Conservation (phyloP, 2,113 vertebrate genomes). For the Anser cygnoides region DNA sequence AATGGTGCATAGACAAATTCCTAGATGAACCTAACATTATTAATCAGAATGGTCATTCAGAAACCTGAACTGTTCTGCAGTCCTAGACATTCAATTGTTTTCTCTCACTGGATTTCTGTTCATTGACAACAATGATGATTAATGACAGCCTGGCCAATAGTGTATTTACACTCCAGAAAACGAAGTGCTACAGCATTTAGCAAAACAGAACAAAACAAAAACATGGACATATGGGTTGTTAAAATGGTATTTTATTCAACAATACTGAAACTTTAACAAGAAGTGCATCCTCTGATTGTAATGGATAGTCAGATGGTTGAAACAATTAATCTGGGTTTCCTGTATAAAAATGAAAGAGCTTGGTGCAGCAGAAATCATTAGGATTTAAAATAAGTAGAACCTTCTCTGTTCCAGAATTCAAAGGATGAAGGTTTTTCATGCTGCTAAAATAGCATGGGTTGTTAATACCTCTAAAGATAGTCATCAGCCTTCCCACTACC, state of each 20-base stretch:
- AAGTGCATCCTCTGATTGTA: slow-evolving; percentile 52
- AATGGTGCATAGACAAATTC: neutral
- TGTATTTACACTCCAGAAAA: slow-evolving; percentile 29
- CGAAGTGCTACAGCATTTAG: slow-evolving; percentile 13
- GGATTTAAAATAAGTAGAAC: slow-evolving; percentile 42
- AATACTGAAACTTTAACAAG: slow-evolving; percentile 35
- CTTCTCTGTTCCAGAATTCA: slow-evolving; percentile 58
- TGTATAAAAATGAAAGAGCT: slow-evolving; percentile 44
- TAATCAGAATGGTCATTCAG: slow-evolving; percentile 14
- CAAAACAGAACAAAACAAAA: slow-evolving; percentile 41
- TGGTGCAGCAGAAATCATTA: slow-evolving; percentile 56
- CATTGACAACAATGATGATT: slow-evolving; percentile 40
- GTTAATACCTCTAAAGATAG: slow-evolving; percentile 40
- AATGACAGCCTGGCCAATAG: slow-evolving; percentile 21
- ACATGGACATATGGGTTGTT: slow-evolving; percentile 58
- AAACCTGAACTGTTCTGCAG: neutral
- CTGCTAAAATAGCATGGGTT: slow-evolving; percentile 37
- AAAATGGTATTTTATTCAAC: slow-evolving; percentile 48
- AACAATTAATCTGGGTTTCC: slow-evolving; percentile 65
- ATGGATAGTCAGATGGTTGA: slow-evolving; percentile 46
- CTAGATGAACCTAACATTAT: neutral
- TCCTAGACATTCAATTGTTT: neutral
- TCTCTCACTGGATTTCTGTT: slow-evolving; percentile 16
- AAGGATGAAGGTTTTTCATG: slow-evolving; percentile 51
- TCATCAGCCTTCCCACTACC: neutral